These are phyloP conservation scores for Felis catus DNA, from an alignment of 2,113 vertebrate species.

Conservation along the genomic window DNA sequence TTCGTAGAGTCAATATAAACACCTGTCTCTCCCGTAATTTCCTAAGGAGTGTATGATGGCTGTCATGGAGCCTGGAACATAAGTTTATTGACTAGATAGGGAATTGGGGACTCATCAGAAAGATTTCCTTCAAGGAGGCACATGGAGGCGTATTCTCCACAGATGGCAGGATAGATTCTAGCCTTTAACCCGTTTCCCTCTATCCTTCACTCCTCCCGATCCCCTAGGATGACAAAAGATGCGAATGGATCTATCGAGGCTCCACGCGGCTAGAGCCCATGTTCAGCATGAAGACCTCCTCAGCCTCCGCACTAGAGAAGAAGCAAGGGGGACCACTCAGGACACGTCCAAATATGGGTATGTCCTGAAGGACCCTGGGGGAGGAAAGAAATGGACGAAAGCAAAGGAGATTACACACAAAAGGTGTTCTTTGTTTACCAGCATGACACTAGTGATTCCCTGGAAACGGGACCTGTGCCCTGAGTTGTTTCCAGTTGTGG, in stretches of 20 bases:
- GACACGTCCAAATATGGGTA: constrained; percentile 96
- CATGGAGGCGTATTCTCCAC: not conserved
- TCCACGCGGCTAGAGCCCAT: constrained; percentile 97
- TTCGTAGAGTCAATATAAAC: not conserved
- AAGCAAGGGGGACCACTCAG: constrained; percentile 94
- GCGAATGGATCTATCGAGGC: constrained; percentile 98
- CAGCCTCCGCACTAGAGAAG: constrained; percentile 93
- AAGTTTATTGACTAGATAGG: not conserved
- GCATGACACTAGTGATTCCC: not conserved
- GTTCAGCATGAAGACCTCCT: constrained; percentile 98
- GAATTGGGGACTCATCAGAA: not conserved
- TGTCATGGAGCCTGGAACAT: not conserved
- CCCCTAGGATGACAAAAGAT: constrained; percentile 94
- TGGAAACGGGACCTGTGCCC: not conserved
- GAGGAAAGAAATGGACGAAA: not conserved
- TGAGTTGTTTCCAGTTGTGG: not conserved
- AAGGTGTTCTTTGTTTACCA: not conserved
- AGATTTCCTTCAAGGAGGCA: not conserved
- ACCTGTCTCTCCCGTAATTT: not conserved
- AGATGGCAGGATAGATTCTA: not conserved
- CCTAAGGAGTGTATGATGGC: not conserved
- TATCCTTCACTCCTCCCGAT: not conserved
- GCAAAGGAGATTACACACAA: not conserved
- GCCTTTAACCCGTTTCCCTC: not conserved
- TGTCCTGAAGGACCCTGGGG: not conserved